Evolutionary conservation across 1,140 invertebrate species (phyloP).

Genomic region (Stenopsyche tienmushanensis): DNA sequence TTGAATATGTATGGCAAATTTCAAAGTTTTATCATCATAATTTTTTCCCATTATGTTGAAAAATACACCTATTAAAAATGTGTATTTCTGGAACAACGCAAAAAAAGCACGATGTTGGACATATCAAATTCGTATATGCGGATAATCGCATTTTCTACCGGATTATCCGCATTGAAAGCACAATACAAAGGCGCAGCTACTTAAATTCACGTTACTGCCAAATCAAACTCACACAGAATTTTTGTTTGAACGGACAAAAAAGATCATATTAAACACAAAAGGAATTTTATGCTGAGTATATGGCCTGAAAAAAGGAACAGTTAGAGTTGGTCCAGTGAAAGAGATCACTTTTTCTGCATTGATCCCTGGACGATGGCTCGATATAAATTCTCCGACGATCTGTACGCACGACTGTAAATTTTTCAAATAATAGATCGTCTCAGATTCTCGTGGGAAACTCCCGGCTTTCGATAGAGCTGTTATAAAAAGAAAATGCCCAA

Average conservation of each 20-base stretch:
- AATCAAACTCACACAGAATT: neutral
- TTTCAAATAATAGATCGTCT: conserved; percentile 35
- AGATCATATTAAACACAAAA: neutral
- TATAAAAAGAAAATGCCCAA: conserved; percentile 24
- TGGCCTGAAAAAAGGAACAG: neutral
- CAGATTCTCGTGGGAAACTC: conserved; percentile 38
- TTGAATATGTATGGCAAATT: too few species aligned
- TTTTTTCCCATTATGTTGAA: too few species aligned
- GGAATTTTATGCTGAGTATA: neutral
- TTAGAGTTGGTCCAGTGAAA: neutral
- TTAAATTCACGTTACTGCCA: neutral
- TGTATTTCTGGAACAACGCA: too few species aligned
- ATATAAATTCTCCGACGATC: conserved; percentile 10
- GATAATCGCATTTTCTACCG: too few species aligned
- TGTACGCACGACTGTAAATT: conserved; percentile 34
- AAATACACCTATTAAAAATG: too few species aligned
- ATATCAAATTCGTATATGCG: too few species aligned
- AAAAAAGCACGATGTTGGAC: too few species aligned
- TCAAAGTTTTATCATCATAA: too few species aligned
- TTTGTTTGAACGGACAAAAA: neutral
- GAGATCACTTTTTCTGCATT: conserved; percentile 13
- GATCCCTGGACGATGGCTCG: neutral
- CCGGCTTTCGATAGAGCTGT: conserved; percentile 33
- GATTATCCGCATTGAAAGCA: too few species aligned
- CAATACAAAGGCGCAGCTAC: too few species aligned